These are phyloP conservation scores for Creontiades dilutus DNA, from an alignment of 2,888 invertebrate genomes.

Conservation along the genomic window DNA sequence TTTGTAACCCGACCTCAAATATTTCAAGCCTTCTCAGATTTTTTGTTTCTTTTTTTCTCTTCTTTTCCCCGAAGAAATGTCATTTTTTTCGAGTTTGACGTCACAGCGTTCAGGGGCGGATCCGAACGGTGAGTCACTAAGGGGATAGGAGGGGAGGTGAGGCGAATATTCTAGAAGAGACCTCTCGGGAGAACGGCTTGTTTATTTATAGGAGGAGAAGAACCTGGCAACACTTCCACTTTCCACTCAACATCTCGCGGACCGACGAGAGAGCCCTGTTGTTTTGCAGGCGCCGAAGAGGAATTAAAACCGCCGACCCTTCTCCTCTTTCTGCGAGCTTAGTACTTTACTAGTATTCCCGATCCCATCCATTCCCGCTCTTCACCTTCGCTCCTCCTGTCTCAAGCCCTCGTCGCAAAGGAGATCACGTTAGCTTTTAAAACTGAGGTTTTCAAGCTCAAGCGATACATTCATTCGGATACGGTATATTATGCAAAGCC, in stretches of 20 bases:
- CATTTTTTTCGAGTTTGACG: slow-evolving; percentile 15
- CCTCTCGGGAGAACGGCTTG: slow-evolving; percentile 52
- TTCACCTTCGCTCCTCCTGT: background rate
- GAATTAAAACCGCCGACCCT: slow-evolving; percentile 56
- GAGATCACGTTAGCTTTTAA: slow-evolving; percentile 16
- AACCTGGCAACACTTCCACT: slow-evolving; percentile 54
- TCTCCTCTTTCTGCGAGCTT: slow-evolving; percentile 1
- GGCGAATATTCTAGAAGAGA: slow-evolving; percentile 62
- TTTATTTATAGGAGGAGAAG: slow-evolving; percentile 66
- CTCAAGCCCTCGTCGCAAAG: background rate
- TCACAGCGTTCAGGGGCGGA: slow-evolving; percentile 14
- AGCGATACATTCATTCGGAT: background rate
- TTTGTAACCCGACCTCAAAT: background rate
- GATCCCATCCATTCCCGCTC: background rate
- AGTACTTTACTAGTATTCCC: slow-evolving; percentile 37
- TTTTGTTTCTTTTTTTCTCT: background rate
- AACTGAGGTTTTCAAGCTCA: background rate
- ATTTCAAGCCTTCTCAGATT: background rate
- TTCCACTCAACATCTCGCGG: slow-evolving; percentile 59
- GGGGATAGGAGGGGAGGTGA: background rate
- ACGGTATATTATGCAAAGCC: background rate
- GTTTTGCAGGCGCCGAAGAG: slow-evolving; percentile 37
- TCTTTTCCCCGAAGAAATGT: background rate
- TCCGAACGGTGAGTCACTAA: slow-evolving; percentile 24
- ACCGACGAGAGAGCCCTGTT: slow-evolving; percentile 9